These are phyloP conservation scores for Bursaphelenchus mucronatus DNA, from an alignment of 1,140 invertebrate genomes.

Conservation along the genomic window DNA sequence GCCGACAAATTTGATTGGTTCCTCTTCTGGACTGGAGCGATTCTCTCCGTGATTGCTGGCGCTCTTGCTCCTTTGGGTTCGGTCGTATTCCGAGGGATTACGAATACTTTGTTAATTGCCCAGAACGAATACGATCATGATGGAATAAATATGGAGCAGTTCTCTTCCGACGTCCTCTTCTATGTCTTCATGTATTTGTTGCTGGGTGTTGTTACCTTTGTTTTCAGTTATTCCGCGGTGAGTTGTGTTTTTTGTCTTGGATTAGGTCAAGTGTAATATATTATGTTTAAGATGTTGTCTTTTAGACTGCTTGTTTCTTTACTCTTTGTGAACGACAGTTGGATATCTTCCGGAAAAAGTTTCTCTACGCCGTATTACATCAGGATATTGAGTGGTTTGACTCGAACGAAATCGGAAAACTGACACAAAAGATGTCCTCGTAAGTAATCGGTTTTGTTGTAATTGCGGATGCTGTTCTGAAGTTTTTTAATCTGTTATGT, in stretches of 20 bases:
- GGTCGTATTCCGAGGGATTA: constrained; percentile 10
- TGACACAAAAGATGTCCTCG: constrained; percentile 30
- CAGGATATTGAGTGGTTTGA: constrained; percentile 24
- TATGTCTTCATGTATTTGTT: constrained; percentile 17
- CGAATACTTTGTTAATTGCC: constrained; percentile 8
- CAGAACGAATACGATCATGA: constrained; percentile 1
- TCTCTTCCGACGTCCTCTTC: constrained; percentile 5
- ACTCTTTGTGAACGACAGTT: constrained; percentile 20
- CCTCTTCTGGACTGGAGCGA: constrained; percentile 1
- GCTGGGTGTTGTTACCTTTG: constrained; percentile 11
- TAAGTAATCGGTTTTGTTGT: neutral
- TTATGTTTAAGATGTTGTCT: neutral
- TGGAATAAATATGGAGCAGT: neutral
- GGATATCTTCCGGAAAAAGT: constrained; percentile 15
- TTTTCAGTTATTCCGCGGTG: constrained; percentile 7
- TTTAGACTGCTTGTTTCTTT: constrained; percentile 18
- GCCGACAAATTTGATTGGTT: constrained; percentile 17
- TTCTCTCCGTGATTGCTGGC: constrained; percentile 9
- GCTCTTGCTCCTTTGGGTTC: constrained; percentile 11
- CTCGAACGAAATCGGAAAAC: constrained; percentile 21
- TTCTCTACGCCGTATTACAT: constrained; percentile 16
- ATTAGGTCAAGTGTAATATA: neutral
- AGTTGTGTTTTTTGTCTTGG: constrained; percentile 5
- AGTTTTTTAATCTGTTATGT: neutral
- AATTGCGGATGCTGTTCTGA: no score